Evolutionary conservation across 1,140 invertebrate genomes (phyloP), one percentile per base, ranked within the genome.

Genomic region (Argopecten irradians): DNA sequence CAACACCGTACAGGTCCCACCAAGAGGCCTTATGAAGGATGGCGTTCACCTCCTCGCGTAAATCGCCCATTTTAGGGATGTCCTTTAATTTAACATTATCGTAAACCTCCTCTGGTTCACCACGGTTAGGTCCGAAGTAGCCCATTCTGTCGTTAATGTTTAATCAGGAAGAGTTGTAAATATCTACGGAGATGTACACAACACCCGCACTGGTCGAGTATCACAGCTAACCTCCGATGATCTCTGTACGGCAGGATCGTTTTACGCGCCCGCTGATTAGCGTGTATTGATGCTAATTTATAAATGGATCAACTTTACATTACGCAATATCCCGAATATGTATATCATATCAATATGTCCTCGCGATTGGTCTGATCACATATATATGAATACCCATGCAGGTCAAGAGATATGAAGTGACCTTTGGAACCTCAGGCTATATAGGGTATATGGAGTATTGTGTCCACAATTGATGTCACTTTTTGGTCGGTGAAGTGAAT

Each of bases 1-100:
- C 94, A 0, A 93, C 88, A 16, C 94, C 94, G 90, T 94, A 93
- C 3, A 87, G 39, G 28, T 95, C 93, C 92, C 91, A 94, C 93
- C 93, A 94, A 28, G 91, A 90, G 34, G 90, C 89, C 2, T 83
- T 34, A 0, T 88, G 83, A 0, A 94, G 85, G 14, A 94, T 36
- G 0, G 41, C 84, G 14, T 91, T 82, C 0, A 95, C 93, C 87
- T 94, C 82, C 0, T 86, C 34, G 16, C 88, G 92, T 33, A 95
- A 88, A 7, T 92, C 90, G 0, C 86, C 83, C 85, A 93, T 94
- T 34, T 91, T 87, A 7, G 94, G 94, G 19, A 95, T 39, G 82
- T 92, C 83, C 34, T 92, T 91, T 1, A 94, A 82, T 34, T 93
- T 88, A 0, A 94, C 92, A 32, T 91, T 84, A 82, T 93, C 91